Evolutionary conservation across 1,140 invertebrate species (phyloP).

Genomic region (Parapsyche elsis): DNA sequence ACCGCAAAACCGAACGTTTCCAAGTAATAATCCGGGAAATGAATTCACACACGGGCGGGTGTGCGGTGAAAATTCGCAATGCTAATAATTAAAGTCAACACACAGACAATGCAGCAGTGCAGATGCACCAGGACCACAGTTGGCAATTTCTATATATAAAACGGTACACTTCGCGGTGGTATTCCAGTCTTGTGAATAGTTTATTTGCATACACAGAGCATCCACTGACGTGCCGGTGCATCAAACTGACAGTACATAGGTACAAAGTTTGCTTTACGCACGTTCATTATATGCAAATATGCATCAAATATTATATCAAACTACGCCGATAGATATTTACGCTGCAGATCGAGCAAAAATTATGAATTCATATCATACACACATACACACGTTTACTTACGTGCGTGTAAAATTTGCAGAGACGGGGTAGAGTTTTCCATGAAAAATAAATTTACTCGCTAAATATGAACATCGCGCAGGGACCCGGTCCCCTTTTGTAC

Average conservation of each 20-base stretch:
- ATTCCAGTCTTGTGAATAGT: neutral
- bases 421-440: neutral
- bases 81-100: neutral
- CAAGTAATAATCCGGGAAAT: no score
- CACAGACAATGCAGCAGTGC: neutral
- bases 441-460: neutral
- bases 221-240: neutral
- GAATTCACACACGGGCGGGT: no score
- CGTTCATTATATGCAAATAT: no score
- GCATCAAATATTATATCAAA: no score
- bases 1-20: no score
- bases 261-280: neutral
- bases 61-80: neutral
- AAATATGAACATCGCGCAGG: neutral
- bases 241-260: neutral
- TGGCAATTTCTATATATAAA: neutral
- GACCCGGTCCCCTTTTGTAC: neutral
- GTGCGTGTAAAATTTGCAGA: no score
- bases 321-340: no score
- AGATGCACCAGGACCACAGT: neutral
- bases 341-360: no score
- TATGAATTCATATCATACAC: no score
- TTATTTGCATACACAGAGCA: neutral
- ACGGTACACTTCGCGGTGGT: neutral
- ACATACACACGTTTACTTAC: no score